Percentiles rank a stretch among this genome's conserved stretches.
Conservation (phyloP, 2,797 vertebrate species). For the Crax fasciolata region DNA sequence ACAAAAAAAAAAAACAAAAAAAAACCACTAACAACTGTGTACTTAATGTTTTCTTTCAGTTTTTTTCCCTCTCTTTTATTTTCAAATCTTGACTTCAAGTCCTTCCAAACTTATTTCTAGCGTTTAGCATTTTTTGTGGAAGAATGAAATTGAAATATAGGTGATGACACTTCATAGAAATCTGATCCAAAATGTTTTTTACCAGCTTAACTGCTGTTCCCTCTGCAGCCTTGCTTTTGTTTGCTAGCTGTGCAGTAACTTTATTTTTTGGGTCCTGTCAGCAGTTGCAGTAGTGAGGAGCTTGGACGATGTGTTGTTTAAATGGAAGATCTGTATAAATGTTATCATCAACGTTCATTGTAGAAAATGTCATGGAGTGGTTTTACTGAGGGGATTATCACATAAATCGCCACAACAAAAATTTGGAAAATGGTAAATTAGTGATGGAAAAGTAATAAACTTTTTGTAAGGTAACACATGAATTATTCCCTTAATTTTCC, state of each 20-base stretch:
- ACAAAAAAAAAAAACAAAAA: not conserved
- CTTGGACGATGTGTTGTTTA: not conserved
- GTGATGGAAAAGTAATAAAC: not conserved
- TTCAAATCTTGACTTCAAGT: not conserved
- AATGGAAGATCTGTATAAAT: not conserved
- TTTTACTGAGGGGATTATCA: not conserved
- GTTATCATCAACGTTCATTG: not conserved
- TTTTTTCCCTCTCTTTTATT: not conserved
- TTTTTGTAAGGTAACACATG: not conserved
- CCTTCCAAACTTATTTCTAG: not conserved
- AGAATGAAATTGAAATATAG: not conserved
- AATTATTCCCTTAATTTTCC: not conserved
- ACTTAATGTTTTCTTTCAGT: not conserved
- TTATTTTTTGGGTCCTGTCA: not conserved
- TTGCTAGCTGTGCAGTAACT: not conserved
- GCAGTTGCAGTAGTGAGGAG: not conserved
- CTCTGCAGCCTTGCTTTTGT: not conserved
- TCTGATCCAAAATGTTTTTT: not conserved
- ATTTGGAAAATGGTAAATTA: not conserved
- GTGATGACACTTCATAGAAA: not conserved
- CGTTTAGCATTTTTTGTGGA: not conserved
- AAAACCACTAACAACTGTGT: not conserved
- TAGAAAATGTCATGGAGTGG: not conserved
- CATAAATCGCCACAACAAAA: accelerated
- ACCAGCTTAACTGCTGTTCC: not conserved